Percentiles rank a stretch among this genome's conserved stretches.
Evolutionary conservation across 2,113 vertebrate species (phyloP).

Genomic region (Dolichallabes microphthalmus): DNA sequence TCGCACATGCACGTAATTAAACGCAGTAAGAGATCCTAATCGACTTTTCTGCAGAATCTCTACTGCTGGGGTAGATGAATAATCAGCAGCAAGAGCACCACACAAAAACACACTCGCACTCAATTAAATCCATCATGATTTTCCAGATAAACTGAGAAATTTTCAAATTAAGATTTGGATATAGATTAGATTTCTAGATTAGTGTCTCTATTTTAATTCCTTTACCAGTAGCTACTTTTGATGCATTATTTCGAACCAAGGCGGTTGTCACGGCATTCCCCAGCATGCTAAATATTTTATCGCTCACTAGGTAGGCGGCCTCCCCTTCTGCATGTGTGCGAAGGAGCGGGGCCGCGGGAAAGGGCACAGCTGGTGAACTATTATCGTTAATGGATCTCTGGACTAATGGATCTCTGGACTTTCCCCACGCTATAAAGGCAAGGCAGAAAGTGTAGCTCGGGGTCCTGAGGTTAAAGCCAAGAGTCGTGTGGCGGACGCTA

Average conservation of each 20-base stretch:
- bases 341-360: too few relatives aligned
- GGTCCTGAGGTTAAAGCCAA: too few relatives aligned
- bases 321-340: too few relatives aligned
- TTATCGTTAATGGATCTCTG: too few relatives aligned
- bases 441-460: too few relatives aligned
- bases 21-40: conserved; percentile 24
- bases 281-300: too few relatives aligned
- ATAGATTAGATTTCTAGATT: background rate
- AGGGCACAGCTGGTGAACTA: too few relatives aligned
- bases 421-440: too few relatives aligned
- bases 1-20: conserved; percentile 39
- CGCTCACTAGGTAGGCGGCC: too few relatives aligned
- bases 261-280: too few relatives aligned
- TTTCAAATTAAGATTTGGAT: background rate
- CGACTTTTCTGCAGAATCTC: background rate
- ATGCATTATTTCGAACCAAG: background rate
- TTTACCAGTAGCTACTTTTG: conserved; percentile 10
- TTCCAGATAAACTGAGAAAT: background rate
- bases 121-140: background rate
- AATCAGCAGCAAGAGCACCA: background rate
- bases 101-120: background rate
- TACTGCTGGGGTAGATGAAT: conserved; percentile 1
- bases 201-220: background rate
- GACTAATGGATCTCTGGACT: too few relatives aligned
- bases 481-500: too few relatives aligned